Evolutionary conservation across 2,797 vertebrate species (phyloP).

Genomic region (Acanthurus lineatus): DNA sequence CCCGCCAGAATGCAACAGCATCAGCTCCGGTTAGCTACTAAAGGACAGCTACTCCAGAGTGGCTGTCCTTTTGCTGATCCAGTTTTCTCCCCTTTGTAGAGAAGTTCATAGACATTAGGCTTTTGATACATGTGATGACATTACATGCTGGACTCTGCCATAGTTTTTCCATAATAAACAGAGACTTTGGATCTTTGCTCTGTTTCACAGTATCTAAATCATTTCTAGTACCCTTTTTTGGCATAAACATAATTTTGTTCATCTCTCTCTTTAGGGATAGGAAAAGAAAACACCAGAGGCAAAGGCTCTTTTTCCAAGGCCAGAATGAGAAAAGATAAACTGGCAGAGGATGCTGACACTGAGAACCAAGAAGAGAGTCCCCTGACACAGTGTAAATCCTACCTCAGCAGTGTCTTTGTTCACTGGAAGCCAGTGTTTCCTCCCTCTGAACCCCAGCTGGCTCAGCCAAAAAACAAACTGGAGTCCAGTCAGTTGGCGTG

Average conservation of each 20-base stretch:
- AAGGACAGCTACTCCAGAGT: neutral
- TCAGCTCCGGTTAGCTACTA: neutral
- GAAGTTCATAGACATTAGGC: slow-evolving; percentile 7
- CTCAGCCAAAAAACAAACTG: neutral
- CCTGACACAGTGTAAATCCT: slow-evolving; percentile 81
- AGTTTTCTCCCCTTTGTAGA: slow-evolving; percentile 8
- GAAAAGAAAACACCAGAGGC: slow-evolving; percentile 84
- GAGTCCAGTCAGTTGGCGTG: slow-evolving; percentile 45
- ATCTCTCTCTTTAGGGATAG: slow-evolving; percentile 77
- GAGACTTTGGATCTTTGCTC: slow-evolving; percentile 12
- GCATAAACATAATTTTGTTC: slow-evolving; percentile 32
- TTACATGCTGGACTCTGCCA: slow-evolving; percentile 6
- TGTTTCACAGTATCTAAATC: slow-evolving; percentile 27
- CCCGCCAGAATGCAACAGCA: neutral
- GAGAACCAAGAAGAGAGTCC: slow-evolving; percentile 51
- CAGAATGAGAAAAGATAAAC: slow-evolving; percentile 47
- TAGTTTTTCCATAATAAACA: slow-evolving; percentile 14
- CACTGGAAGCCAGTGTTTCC: slow-evolving; percentile 85
- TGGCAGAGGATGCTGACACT: slow-evolving; percentile 60
- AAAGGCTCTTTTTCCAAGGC: slow-evolving; percentile 69
- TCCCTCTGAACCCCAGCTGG: slow-evolving; percentile 30
- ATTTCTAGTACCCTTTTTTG: slow-evolving; percentile 20
- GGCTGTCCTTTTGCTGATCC: slow-evolving; percentile 16
- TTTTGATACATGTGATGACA: slow-evolving; percentile 22
- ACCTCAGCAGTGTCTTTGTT: slow-evolving; percentile 85